Evolutionary conservation across 2,888 invertebrate genomes (phyloP), one percentile per base, ranked within the genome.

Genomic region (Melolontha melolontha): DNA sequence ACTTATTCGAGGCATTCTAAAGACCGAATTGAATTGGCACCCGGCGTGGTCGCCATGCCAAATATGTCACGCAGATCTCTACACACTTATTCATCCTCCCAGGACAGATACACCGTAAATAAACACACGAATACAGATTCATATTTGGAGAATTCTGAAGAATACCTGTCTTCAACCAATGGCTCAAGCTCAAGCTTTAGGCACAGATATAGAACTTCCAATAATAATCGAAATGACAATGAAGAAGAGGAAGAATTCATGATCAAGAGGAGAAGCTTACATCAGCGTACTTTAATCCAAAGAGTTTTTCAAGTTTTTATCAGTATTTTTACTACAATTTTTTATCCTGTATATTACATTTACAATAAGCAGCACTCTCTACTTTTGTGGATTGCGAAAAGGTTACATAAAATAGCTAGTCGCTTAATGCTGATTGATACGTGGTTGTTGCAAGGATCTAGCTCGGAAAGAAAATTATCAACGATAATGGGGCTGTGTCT

Each of bases 11-110:
- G 87, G 71, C 85, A 91, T 74, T 95, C 94, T n/a, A 90, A 90
- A 74, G 92, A 92, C 85, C 90, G 94, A 62, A 90, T 92, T 75
- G 92, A 92, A 81, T 84, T 93, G 66, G 91, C 91, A 0, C 92
- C 92, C 0, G 94, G 94, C 1, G 88, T 93, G 66, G 87, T 94
- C 72, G 91, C 92, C 27, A 93, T 94, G 88, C 95, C 95, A 2
- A 95, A 96, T 83, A 95, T 96, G 95, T 94, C 94, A 1, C 89
- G 95, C 2, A 87, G 89, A 67, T 90, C 92, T 66, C 84, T 91
- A 59, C 82, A 80, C 68, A 71, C 67, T 14, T 74, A 76, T 40
- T 75, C 78, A 47, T 71, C 74, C 11, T 66, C 71, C 17, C 64
- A 51, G 16, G 70, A 70, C 27, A 69, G 66, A 59, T 71, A 57